Base-by-base conservation (phyloP, 2,113 vertebrate species). In the Trachemys scripta region DNA sequence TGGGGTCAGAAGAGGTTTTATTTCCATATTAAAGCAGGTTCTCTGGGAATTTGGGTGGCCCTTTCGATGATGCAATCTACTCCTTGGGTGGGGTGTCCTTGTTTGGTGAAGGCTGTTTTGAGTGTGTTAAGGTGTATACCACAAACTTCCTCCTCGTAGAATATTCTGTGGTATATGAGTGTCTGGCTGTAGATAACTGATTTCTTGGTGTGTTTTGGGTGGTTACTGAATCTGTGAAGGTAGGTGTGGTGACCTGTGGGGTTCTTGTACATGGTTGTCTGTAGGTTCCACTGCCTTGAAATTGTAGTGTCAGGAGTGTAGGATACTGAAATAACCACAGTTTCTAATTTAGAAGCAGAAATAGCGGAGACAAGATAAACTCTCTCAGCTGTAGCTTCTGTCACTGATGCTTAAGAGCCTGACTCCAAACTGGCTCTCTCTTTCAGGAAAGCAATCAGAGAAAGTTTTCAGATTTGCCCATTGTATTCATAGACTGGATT, bases 361-460 rank as follows among this genome's bases (percentile, higher is more conserved):
- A 2, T 51, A 92, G 16, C 4, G 82, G 62, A 96, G 10, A 51
- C 2, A 5, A 80, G 47, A 54, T 0, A 89, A 4, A 82, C 1
- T 6, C 65, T 56, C 88, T 16, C 38, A 69, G 20, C 83, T 45
- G 2, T 6, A 69, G 3, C 3, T 50, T n/a, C 14, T 80, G 2
- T 19, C 4, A 45, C 84, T 29, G 62, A 92, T 85, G 72, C 11
- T 53, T 0, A 85, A 42, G 22, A 51, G 5, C 20, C 75, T 90
- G 10, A 54, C 0, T 0, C 78, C 50, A 86, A 2, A 8, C 3
- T 20, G 1, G 2, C 22, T 80, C 22, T 38, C 4, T 56, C 91
- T 90, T 82, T 86, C 10, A 54, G 17, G 14, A 16, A 90, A 89
- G 49, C 90, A 5, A 49, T 76, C 83, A 45, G 75, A 78, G 42